Evolutionary conservation across 1,140 invertebrate genomes (phyloP).

Genomic region (Drosophila saltans): DNA sequence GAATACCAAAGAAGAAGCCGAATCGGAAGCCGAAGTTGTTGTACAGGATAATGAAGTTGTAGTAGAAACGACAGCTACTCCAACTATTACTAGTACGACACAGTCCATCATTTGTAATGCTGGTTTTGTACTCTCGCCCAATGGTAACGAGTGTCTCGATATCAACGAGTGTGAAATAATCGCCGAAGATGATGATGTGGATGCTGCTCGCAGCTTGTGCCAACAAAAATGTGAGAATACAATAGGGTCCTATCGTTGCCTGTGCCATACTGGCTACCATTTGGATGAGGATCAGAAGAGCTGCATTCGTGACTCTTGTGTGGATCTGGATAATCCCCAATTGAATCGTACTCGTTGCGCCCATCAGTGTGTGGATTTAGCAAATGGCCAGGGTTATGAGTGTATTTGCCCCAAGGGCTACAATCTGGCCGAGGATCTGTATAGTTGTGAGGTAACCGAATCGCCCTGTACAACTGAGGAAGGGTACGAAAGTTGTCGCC

Average conservation of each 20-base stretch:
- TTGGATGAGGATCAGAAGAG: conserved; percentile 73
- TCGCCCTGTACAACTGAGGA: conserved; percentile 83
- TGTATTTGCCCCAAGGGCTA: conserved; percentile 84
- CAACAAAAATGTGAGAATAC: conserved; percentile 87
- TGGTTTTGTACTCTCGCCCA: conserved; percentile 84
- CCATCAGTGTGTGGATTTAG: conserved; percentile 85
- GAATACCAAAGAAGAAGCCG: conserved; percentile 33
- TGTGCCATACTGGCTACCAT: conserved; percentile 83
- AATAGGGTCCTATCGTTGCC: conserved; percentile 86
- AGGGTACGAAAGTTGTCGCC: conserved; percentile 61
- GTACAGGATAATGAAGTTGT: conserved; percentile 11
- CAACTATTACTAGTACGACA: conserved; percentile 83
- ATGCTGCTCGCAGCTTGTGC: conserved; percentile 83
- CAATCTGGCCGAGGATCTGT: conserved; percentile 82
- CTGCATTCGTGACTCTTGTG: conserved; percentile 75
- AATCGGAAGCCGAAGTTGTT: not conserved
- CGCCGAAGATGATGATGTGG: conserved; percentile 69
- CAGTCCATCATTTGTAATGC: conserved; percentile 83
- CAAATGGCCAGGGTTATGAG: conserved; percentile 76
- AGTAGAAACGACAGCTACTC: not conserved
- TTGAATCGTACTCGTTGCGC: conserved; percentile 84
- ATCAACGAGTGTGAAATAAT: conserved; percentile 88
- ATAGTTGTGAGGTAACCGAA: conserved; percentile 84
- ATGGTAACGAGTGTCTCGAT: conserved; percentile 84
- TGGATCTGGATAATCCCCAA: conserved; percentile 67